These are phyloP conservation scores for Leptogaster cylindrica DNA, from an alignment of 2,888 invertebrate species.

Conservation along the genomic window DNA sequence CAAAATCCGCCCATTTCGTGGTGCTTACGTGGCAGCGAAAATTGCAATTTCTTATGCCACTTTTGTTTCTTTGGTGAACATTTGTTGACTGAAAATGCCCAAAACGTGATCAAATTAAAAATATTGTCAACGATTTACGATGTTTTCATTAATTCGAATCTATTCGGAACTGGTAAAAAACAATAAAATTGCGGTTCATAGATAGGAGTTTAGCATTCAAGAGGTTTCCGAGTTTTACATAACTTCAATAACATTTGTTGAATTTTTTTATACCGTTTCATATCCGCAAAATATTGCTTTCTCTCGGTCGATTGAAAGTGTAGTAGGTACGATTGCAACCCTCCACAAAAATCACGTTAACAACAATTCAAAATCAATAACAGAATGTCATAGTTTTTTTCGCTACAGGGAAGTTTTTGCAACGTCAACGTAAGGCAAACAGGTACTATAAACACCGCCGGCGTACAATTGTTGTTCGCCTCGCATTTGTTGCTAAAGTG, in stretches of 20 bases:
- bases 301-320: slow-evolving; percentile 3
- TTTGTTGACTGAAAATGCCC: no score
- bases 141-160: slow-evolving; percentile 27
- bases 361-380: slow-evolving; percentile 26
- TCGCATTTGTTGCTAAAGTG: no score
- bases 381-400: slow-evolving; percentile 3
- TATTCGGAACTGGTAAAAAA: slow-evolving; percentile 36
- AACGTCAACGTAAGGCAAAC: no score
- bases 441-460: no score
- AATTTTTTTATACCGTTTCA: not conserved
- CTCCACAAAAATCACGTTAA: not conserved
- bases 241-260: not conserved
- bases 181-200: slow-evolving; percentile 4
- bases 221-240: slow-evolving; percentile 28
- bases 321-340: not conserved
- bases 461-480: no score
- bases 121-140: slow-evolving; percentile 6
- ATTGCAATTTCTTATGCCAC: not conserved
- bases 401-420: not conserved
- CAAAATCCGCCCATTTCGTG: no score
- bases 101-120: slow-evolving; percentile 28
- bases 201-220: slow-evolving; percentile 27
- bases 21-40: not conserved
- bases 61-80: not conserved
- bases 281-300: slow-evolving; percentile 12